Evolutionary conservation across 2,888 invertebrate genomes (phyloP).

Genomic region (Physocephala rufipes): DNA sequence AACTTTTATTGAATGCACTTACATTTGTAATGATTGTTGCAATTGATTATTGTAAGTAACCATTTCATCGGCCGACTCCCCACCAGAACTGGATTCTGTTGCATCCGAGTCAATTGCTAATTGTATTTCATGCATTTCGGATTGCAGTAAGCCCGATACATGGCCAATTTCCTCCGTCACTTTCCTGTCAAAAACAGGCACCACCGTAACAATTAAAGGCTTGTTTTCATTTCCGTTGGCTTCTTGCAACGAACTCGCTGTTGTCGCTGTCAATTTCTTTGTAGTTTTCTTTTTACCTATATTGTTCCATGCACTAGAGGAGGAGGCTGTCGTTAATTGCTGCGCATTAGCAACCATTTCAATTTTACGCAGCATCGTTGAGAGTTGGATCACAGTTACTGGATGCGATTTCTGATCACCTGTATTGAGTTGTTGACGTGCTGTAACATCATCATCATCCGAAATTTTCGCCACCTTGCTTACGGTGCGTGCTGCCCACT

Average conservation of each 20-base stretch:
- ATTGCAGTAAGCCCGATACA: conserved; percentile 77
- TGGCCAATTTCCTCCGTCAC: conserved; percentile 72
- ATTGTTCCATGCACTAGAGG: conserved; percentile 18
- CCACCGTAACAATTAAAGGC: conserved; percentile 54
- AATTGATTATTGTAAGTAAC: conserved; percentile 80
- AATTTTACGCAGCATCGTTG: conserved; percentile 66
- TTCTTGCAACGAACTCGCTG: conserved; percentile 15
- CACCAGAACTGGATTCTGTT: conserved; percentile 92
- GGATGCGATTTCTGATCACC: conserved; percentile 65
- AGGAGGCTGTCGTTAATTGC: conserved; percentile 54
- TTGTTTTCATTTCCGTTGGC: conserved; percentile 9
- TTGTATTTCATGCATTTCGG: conserved; percentile 79
- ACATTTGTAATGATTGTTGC: conserved; percentile 82
- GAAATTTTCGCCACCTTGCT: conserved; percentile 39
- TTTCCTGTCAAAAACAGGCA: conserved; percentile 66
- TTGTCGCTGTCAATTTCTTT: conserved; percentile 33
- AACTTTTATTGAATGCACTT: conserved; percentile 63
- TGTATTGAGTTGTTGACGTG: conserved; percentile 49
- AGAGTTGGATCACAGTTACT: conserved; percentile 68
- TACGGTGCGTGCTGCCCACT: conserved; percentile 72
- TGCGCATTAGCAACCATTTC: conserved; percentile 59
- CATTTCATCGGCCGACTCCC: conserved; percentile 92
- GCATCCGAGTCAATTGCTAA: conserved; percentile 89
- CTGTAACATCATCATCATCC: conserved; percentile 37
- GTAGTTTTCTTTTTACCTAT: conserved; percentile 31